Evolutionary conservation across 1,140 invertebrate species (phyloP).

Genomic region (Geopemphigus sp.): DNA sequence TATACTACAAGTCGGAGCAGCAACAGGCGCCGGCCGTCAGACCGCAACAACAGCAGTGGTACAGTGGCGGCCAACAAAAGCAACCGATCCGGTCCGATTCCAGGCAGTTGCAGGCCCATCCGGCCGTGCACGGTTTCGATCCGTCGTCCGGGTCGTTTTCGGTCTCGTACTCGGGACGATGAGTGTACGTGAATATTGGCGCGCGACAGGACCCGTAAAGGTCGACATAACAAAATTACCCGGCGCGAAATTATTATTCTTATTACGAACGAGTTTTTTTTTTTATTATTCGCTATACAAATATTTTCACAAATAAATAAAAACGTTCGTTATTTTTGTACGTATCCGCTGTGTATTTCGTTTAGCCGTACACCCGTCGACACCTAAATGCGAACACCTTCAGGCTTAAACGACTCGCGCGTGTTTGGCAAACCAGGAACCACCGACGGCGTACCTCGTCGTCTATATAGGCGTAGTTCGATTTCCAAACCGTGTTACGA

Average conservation of each 20-base stretch:
- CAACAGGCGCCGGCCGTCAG: constrained; percentile 50
- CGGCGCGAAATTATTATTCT: neutral
- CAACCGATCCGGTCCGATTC: constrained; percentile 57
- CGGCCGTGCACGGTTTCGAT: constrained; percentile 63
- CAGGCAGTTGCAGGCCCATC: constrained; percentile 58
- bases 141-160: constrained; percentile 68
- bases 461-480: constrained; percentile 11
- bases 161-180: constrained; percentile 62
- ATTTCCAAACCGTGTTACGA: neutral
- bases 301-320: neutral
- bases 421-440: constrained; percentile 6
- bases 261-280: neutral
- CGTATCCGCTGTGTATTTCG: too few relatives aligned
- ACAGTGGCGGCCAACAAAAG: constrained; percentile 52
- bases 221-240: too few relatives aligned
- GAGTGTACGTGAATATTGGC: too few relatives aligned
- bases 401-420: too few relatives aligned
- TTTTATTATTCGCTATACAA: too few relatives aligned
- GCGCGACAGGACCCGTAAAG: neutral
- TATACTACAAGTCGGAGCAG: constrained; percentile 70
- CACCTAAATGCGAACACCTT: too few relatives aligned
- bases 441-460: neutral
- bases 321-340: neutral
- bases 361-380: too few relatives aligned
- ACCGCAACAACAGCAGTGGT: constrained; percentile 51